These are phyloP conservation scores for Caenorhabditis elegans DNA, from an alignment of 1,140 invertebrate genomes.

Conservation along the genomic window WBcel235 BX284606.5:9872001-9872500, in stretches of 20 bases:
- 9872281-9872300: not conserved
- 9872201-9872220: not conserved
- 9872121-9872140: slow-evolving; percentile 18
- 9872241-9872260: not conserved
- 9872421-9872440: slow-evolving; percentile 21
- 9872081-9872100: no score
- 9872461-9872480: slow-evolving; percentile 21
- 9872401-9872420: slow-evolving; percentile 27
- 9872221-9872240: slow-evolving; percentile 11
- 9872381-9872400: slow-evolving; percentile 17
- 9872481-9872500: slow-evolving; percentile 35
- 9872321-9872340: not conserved
- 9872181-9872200: slow-evolving; percentile 22
- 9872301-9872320: not conserved
- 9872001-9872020: no score
- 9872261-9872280: not conserved
- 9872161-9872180: slow-evolving; percentile 23
- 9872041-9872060: no score
- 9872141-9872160: slow-evolving; percentile 4
- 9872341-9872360: slow-evolving; percentile 12
- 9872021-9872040: no score
- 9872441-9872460: slow-evolving; percentile 12
- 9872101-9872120: not conserved
- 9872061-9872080: no score
- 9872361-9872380: not conserved